Evolutionary conservation across 2,888 invertebrate genomes (phyloP).

Genomic region (Elysia crispata): DNA sequence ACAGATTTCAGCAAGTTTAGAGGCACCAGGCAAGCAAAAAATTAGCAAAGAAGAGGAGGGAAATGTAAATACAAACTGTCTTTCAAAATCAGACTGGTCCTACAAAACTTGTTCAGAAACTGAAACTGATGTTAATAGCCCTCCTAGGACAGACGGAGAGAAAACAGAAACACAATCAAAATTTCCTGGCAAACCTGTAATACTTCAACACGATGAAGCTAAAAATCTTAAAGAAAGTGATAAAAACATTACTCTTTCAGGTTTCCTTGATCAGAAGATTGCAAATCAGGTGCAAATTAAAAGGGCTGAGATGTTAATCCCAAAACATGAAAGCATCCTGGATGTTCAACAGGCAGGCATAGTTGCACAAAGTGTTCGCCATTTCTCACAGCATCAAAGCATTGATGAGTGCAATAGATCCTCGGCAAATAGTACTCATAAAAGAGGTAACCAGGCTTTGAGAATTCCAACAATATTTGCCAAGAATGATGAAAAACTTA

Average conservation of each 20-base stretch:
- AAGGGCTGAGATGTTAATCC: slow-evolving; percentile 60
- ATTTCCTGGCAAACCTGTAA: too few relatives aligned
- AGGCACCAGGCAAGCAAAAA: not conserved
- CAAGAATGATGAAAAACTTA: slow-evolving; percentile 53
- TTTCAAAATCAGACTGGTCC: slow-evolving; percentile 49
- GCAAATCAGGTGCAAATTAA: slow-evolving; percentile 53
- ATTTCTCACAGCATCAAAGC: slow-evolving; percentile 50
- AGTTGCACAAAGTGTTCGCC: slow-evolving; percentile 64
- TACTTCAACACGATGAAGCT: too few relatives aligned
- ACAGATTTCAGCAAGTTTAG: too few relatives aligned
- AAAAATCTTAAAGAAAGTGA: not conserved
- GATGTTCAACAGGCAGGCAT: slow-evolving; percentile 66
- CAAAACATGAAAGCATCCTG: slow-evolving; percentile 66
- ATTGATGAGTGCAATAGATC: slow-evolving; percentile 52
- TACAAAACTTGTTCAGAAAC: slow-evolving; percentile 49
- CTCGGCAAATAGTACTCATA: slow-evolving; percentile 62
- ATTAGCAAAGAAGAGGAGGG: not conserved
- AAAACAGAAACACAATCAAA: not conserved
- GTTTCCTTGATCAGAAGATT: slow-evolving; percentile 4
- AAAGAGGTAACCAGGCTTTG: slow-evolving; percentile 66
- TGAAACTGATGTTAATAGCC: slow-evolving; percentile 49
- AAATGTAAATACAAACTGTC: slow-evolving; percentile 49
- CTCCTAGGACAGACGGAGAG: not conserved
- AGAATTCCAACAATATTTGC: slow-evolving; percentile 70
- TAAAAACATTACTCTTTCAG: slow-evolving; percentile 2